Conservation (phyloP, 2,797 vertebrate genomes). For the Merluccius polli region DNA sequence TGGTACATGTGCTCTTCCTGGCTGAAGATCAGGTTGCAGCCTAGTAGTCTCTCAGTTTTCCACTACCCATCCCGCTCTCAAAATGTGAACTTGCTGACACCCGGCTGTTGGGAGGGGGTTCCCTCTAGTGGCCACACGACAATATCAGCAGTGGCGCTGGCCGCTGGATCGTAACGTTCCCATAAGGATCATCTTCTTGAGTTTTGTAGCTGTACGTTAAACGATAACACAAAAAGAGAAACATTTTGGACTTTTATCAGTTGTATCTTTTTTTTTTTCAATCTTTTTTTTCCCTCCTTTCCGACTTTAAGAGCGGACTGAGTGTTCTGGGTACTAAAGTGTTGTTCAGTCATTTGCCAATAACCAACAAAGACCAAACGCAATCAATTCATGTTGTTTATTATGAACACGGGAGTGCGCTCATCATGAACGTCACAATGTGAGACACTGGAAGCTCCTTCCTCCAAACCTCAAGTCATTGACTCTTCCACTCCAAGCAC, state of each 20-base stretch:
- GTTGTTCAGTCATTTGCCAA: neutral
- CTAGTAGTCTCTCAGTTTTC: conserved; percentile 46
- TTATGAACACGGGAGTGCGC: neutral
- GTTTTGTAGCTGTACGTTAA: neutral
- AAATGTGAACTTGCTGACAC: conserved; percentile 1
- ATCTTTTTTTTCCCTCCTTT: no score
- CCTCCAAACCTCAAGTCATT: no score
- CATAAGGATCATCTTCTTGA: neutral
- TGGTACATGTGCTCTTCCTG: conserved; percentile 48
- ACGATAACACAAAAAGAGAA: no score
- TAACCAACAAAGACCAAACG: neutral
- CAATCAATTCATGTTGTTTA: neutral
- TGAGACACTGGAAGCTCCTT: no score
- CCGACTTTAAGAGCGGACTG: no score
- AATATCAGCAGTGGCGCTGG: neutral
- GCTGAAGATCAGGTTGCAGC: conserved; percentile 50
- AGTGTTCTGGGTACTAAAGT: no score
- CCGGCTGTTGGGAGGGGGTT: conserved; percentile 14
- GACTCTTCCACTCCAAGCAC: no score
- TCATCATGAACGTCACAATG: no score
- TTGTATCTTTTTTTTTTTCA: no score
- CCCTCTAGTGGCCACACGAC: conserved; percentile 52
- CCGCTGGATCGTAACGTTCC: no score
- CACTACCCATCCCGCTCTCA: conserved; percentile 40
- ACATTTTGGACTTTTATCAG: no score